A percentile compares a stretch with the other conserved stretches of the same genome.
Conservation (phyloP, 1,140 invertebrate genomes). For the Pachypsylla venusta region DNA sequence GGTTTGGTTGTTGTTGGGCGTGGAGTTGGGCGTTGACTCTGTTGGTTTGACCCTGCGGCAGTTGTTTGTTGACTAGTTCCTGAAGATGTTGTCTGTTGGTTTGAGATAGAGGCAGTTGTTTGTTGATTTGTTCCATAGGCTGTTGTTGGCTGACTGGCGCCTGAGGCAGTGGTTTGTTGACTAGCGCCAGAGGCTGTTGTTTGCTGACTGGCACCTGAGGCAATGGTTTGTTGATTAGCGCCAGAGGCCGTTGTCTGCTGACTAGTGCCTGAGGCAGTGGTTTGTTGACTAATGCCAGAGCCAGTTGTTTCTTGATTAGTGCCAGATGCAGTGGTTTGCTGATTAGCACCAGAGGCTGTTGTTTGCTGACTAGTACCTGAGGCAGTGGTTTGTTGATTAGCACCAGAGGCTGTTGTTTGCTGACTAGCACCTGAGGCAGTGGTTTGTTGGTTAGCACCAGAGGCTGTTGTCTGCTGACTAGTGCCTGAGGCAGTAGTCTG, state of each 20-base stretch:
- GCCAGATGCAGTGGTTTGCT: constrained; percentile 18
- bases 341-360: constrained; percentile 11
- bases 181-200: constrained; percentile 11
- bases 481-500: constrained; percentile 15
- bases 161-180: constrained; percentile 14
- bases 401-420: constrained; percentile 15
- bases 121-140: constrained; percentile 18
- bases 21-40: constrained; percentile 7
- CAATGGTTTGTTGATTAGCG: constrained; percentile 16
- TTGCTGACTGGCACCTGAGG: constrained; percentile 15
- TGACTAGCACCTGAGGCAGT: constrained; percentile 12
- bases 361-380: constrained; percentile 16
- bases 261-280: constrained; percentile 13
- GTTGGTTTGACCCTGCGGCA: constrained; percentile 3
- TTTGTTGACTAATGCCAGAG: constrained; percentile 15
- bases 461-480: constrained; percentile 15
- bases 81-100: constrained; percentile 11
- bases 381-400: constrained; percentile 17
- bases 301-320: constrained; percentile 14
- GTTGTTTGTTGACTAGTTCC: constrained; percentile 19
- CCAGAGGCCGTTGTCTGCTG: constrained; percentile 18
- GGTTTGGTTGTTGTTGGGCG: constrained; percentile 4
- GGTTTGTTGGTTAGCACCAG: constrained; percentile 15
- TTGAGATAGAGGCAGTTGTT: constrained; percentile 17
- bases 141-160: constrained; percentile 15